Evolutionary conservation across 2,888 invertebrate species (phyloP).

Genomic region (Acrobasis suavella): DNA sequence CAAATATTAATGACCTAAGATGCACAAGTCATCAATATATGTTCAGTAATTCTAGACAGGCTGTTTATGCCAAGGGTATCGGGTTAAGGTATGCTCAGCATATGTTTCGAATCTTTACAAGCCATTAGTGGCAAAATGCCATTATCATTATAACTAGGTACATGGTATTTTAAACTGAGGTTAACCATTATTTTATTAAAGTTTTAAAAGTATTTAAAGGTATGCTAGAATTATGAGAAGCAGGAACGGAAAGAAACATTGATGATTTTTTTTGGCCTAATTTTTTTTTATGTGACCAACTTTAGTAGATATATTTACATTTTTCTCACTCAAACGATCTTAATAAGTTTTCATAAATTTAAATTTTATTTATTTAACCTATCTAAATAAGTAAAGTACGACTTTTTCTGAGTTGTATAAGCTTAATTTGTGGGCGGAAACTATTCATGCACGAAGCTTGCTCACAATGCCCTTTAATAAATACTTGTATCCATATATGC

Average conservation of each 20-base stretch:
- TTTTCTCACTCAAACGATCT: no score
- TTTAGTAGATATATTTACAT: no score
- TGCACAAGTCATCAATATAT: conserved; percentile 6
- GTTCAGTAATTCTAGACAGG: conserved; percentile 20
- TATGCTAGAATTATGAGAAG: no score
- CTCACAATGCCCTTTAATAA: conserved; percentile 29
- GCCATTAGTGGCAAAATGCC: conserved; percentile 1
- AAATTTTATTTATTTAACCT: neutral
- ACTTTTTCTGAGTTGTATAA: neutral
- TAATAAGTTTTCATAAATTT: neutral
- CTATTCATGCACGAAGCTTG: conserved; percentile 4
- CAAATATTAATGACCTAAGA: neutral
- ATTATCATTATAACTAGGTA: neutral
- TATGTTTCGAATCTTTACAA: conserved; percentile 10
- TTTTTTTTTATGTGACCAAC: no score
- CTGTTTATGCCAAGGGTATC: conserved; percentile 18
- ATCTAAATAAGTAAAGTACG: no score
- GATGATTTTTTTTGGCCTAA: no score
- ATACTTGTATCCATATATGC: conserved; percentile 33
- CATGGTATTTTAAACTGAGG: neutral
- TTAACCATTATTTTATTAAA: neutral
- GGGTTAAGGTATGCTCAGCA: conserved; percentile 13
- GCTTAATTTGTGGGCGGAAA: conserved; percentile 1
- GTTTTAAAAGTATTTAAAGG: no score
- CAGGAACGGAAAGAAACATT: no score